Evolutionary conservation across 2,113 vertebrate genomes (phyloP).

Genomic region (Choloepus hoffmanni): DNA sequence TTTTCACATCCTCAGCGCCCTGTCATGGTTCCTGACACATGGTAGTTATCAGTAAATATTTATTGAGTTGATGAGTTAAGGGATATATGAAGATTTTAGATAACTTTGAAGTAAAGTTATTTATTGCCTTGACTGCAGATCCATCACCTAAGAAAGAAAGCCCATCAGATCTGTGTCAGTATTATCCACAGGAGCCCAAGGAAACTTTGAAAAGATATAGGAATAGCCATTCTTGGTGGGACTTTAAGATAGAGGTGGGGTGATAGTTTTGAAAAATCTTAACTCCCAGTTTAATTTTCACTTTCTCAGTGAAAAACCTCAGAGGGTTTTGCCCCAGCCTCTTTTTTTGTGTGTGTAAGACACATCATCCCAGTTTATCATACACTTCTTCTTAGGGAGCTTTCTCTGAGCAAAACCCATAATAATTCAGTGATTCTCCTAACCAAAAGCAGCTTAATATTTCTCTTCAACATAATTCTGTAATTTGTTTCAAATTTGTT

Average conservation of each 20-base stretch:
- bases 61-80: slow-evolving; percentile 16
- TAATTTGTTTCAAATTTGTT: slow-evolving; percentile 46
- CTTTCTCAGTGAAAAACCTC: neutral
- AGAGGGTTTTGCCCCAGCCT: neutral
- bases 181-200: neutral
- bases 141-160: neutral
- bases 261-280: slow-evolving; percentile 24
- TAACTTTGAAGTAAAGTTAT: neutral
- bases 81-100: slow-evolving; percentile 33
- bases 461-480: slow-evolving; percentile 44
- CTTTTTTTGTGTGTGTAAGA: neutral
- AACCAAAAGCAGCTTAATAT: neutral
- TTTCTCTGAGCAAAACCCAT: neutral
- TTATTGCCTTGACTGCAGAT: neutral
- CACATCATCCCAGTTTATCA: neutral
- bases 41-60: neutral
- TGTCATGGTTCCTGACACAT: neutral
- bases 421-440: neutral
- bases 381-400: neutral
- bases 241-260: neutral
- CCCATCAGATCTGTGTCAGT: neutral
- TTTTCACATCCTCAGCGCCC: neutral
- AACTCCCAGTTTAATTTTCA: slow-evolving; percentile 33
- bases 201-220: neutral
- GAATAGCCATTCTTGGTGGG: neutral